phyloP scores from a whole-genome alignment of 2,797 vertebrate genomes.

The Telmatherina bonti region DNA sequence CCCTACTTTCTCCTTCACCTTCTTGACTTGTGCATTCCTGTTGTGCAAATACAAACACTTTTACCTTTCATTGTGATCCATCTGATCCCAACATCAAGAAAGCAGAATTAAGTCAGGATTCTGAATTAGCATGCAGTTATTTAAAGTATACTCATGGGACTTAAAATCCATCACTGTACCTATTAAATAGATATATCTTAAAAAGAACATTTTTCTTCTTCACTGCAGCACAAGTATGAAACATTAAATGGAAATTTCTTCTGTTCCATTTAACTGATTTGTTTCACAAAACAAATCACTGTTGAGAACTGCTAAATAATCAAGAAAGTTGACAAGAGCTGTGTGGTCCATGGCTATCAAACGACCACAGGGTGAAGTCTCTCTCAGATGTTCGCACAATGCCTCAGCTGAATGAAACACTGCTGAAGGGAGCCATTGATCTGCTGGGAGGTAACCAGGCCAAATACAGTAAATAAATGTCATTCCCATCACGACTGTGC shows the following conservation, averaged over 20 bases:
- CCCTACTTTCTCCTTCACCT: slow-evolving; percentile 16
- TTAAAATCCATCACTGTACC: not conserved
- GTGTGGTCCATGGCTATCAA: not conserved
- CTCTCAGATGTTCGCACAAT: not conserved
- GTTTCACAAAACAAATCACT: no score
- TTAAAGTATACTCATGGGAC: not conserved
- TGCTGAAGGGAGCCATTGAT: slow-evolving; percentile 1
- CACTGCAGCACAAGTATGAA: no score
- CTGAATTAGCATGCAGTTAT: not conserved
- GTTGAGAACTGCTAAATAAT: not conserved
- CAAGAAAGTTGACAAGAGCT: not conserved
- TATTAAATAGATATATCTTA: no score
- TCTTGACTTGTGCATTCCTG: slow-evolving; percentile 33
- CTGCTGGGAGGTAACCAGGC: not conserved
- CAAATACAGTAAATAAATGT: slow-evolving; percentile 4
- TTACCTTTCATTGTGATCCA: slow-evolving; percentile 4
- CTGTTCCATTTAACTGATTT: no score
- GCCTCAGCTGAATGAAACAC: not conserved
- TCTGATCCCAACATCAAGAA: not conserved
- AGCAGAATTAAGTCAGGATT: not conserved
- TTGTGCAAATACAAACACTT: not conserved
- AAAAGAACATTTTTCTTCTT: no score
- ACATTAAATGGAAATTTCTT: no score
- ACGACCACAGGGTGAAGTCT: not conserved
- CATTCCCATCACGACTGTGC: not conserved